Evolutionary conservation across 2,888 invertebrate species (phyloP), one percentile per base, ranked within the genome.

Genomic region (Plusia festucae): DNA sequence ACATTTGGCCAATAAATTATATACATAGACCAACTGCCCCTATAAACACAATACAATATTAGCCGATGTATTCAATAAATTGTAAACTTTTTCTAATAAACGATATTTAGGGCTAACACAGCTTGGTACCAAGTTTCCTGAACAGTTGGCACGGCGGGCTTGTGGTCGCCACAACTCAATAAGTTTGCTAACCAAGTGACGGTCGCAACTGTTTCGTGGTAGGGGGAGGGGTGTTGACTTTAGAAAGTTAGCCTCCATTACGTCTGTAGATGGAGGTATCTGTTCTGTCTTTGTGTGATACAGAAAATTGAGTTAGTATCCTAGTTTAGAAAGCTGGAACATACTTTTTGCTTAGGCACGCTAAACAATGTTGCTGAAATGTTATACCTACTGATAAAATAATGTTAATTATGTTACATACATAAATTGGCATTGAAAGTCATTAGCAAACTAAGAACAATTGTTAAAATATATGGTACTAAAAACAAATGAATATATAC

Each of bases 21-120:
- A 11, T 8, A 53, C 16, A 22, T 56, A 18, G 54, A 44, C 32
- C n/a, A 44, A 62, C 63, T 69, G 30, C 5, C 22, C 40, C 72
- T 65, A 71, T 71, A 54, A 60, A 60, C 51, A 57, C 46, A 60
- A 73, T 24, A 69, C 69, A 40, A 51, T 18, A 70, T 54, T 64
- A 60, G 51, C 71, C 44, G 46, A 44, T 65, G 53, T 55, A 32
- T 66, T 66, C 78, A 58, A 81, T 81, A 76, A 76, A 81, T 80
- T 85, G 70, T 64, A 76, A 87, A 86, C 76, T 80, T 88, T 85
- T 88, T 86, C 82, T 87, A 84, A 86, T 85, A 87, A 87, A 68
- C 67, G 80, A 72, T 81, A 79, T 81, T 79, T 69, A 81, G 76
- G 77, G 72, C 56, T 82, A 76, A 73, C 76, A 60, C 67, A 78